A percentile compares a stretch with the other conserved stretches of the same genome.
Evolutionary conservation across 2,113 vertebrate genomes (phyloP).

Genomic region (Psephotus haematonotus): DNA sequence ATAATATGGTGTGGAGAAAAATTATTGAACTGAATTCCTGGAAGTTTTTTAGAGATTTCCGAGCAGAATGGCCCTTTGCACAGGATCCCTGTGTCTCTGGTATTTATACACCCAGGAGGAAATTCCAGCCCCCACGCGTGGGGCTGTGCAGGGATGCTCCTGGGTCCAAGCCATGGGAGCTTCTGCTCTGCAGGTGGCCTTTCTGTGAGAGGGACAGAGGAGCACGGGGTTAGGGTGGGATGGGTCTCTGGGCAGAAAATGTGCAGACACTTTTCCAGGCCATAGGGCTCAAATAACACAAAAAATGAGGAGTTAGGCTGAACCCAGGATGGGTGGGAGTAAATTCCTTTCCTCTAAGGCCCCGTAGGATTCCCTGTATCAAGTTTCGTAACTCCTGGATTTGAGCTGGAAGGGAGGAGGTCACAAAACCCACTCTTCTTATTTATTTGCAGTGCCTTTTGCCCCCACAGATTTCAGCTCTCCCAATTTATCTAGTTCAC

Average conservation of each 20-base stretch:
- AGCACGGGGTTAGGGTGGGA: background rate
- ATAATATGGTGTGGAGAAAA: background rate
- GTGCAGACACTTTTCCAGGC: slow-evolving; percentile 2
- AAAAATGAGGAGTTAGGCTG: slow-evolving; percentile 47
- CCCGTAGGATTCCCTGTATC: slow-evolving; percentile 38
- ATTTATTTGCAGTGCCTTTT: slow-evolving; percentile 24
- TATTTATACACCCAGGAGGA: background rate
- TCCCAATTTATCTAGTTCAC: background rate
- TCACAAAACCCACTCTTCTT: background rate
- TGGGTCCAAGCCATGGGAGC: background rate
- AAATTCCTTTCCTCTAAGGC: slow-evolving; percentile 53
- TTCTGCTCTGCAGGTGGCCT: background rate
- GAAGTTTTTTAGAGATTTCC: background rate
- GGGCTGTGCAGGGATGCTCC: background rate
- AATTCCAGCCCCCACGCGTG: background rate
- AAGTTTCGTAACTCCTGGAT: slow-evolving; percentile 41
- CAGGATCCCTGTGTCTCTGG: background rate
- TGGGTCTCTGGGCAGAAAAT: slow-evolving; percentile 9
- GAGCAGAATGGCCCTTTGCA: background rate
- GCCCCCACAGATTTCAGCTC: background rate
- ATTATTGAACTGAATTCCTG: background rate
- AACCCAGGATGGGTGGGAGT: slow-evolving; percentile 61
- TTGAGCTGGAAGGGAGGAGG: slow-evolving; percentile 36
- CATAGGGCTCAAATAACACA: slow-evolving; percentile 26
- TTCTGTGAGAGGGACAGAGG: background rate